Conservation (phyloP, 2,113 vertebrate genomes). For the Coryphaenoides rupestris region DNA sequence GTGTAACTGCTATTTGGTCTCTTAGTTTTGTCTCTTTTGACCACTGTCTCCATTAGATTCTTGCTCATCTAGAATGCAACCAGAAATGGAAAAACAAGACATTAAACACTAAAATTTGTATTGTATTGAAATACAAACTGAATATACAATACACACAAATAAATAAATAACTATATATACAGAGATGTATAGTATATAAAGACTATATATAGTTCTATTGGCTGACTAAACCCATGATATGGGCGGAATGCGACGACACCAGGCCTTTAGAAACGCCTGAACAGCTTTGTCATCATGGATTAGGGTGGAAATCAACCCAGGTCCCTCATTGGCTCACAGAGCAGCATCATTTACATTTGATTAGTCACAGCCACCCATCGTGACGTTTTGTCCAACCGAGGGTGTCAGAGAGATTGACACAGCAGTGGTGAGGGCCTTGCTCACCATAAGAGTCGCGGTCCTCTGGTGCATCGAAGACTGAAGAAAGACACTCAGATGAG, state of each 20-base stretch:
- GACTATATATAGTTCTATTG: neutral
- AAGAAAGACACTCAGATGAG: too few relatives aligned
- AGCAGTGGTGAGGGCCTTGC: constrained; percentile 77
- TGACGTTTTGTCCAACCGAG: constrained; percentile 85
- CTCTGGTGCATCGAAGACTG: too few relatives aligned
- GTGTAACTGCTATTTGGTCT: neutral
- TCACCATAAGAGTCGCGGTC: constrained; percentile 17
- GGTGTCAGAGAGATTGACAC: constrained; percentile 84
- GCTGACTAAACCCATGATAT: neutral
- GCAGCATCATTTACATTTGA: constrained; percentile 78
- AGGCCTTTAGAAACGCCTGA: neutral
- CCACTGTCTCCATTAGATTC: too few relatives aligned
- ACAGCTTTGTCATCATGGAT: constrained; percentile 67
- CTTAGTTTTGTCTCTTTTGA: too few relatives aligned
- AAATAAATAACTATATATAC: neutral
- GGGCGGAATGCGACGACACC: neutral
- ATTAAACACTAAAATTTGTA: neutral
- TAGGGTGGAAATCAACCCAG: constrained; percentile 13
- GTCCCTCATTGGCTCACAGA: constrained; percentile 11
- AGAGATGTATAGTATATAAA: neutral
- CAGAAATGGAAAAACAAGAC: too few relatives aligned
- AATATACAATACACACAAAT: neutral
- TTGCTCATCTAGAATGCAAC: too few relatives aligned
- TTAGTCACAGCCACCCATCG: constrained; percentile 79
- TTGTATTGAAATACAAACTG: neutral